Evolutionary conservation across 1,140 invertebrate species (phyloP).

Genomic region (Heliconius melpomene): DNA sequence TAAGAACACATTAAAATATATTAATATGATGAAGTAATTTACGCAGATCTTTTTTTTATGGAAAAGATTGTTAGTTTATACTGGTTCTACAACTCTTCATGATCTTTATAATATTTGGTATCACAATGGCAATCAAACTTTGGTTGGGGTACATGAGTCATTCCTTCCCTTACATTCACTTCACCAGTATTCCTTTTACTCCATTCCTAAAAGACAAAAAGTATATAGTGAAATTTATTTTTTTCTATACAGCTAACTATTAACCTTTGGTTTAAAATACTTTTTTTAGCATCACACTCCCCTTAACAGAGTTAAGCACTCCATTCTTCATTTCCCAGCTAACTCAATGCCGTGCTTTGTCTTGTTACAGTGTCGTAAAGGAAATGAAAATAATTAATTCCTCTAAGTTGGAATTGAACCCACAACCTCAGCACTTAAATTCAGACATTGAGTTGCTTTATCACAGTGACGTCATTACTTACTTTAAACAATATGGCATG

Average conservation of each 20-base stretch:
- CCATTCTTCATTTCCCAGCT: too few relatives aligned
- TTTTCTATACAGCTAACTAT: too few relatives aligned
- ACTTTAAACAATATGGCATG: constrained; percentile 87
- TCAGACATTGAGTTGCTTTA: too few relatives aligned
- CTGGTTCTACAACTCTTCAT: constrained; percentile 55
- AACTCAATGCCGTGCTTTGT: too few relatives aligned
- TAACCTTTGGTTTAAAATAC: too few relatives aligned
- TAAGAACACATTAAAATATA: background rate
- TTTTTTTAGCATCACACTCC: too few relatives aligned
- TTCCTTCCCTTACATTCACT: constrained; percentile 84
- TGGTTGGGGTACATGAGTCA: constrained; percentile 88
- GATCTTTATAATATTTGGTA: constrained; percentile 28
- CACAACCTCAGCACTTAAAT: too few relatives aligned
- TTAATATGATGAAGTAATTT: background rate
- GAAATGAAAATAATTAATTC: too few relatives aligned
- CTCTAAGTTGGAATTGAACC: too few relatives aligned
- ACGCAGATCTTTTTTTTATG: background rate
- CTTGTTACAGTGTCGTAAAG: too few relatives aligned
- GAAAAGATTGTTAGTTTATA: background rate
- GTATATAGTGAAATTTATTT: background rate
- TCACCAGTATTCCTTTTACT: constrained; percentile 84
- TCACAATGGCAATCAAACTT: constrained; percentile 79
- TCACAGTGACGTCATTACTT: background rate
- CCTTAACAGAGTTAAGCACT: too few relatives aligned
- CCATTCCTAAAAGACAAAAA: constrained; percentile 83